Evolutionary conservation across 2,888 invertebrate genomes (phyloP).

Genomic region (Oxytorus armatus): DNA sequence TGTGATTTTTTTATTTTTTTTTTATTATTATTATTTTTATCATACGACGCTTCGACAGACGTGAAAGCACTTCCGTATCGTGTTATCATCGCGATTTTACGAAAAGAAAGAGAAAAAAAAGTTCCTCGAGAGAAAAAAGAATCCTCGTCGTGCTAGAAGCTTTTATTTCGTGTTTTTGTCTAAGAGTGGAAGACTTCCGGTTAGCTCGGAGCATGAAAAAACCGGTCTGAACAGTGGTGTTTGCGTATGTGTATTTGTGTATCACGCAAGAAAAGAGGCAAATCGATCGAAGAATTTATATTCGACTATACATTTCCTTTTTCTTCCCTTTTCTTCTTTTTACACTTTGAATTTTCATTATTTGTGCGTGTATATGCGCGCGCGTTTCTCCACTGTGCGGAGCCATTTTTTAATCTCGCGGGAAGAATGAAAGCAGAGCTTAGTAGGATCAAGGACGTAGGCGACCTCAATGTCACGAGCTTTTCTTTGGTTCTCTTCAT

Average conservation of each 20-base stretch:
- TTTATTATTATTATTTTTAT: background rate
- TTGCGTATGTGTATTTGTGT: background rate
- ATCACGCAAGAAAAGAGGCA: background rate
- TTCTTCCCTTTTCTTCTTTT: slow-evolving; percentile 21
- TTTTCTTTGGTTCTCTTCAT: slow-evolving; percentile 39
- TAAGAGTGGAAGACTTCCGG: slow-evolving; percentile 69
- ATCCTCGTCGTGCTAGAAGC: slow-evolving; percentile 23
- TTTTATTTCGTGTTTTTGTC: slow-evolving; percentile 13
- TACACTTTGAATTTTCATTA: slow-evolving; percentile 35
- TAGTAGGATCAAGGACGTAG: slow-evolving; percentile 71
- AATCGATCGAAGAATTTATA: slow-evolving; percentile 35
- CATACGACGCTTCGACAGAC: slow-evolving; percentile 14
- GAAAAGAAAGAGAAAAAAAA: background rate
- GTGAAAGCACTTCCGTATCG: slow-evolving; percentile 21
- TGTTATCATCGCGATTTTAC: background rate
- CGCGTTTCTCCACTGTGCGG: slow-evolving; percentile 55
- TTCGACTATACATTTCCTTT: slow-evolving; percentile 19
- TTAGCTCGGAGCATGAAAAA: slow-evolving; percentile 26
- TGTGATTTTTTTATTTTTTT: slow-evolving; percentile 27
- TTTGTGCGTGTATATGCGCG: slow-evolving; percentile 62
- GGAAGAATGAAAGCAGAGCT: slow-evolving; percentile 68
- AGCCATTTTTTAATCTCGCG: slow-evolving; percentile 73
- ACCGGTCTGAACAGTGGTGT: slow-evolving; percentile 8
- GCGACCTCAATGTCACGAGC: slow-evolving; percentile 47
- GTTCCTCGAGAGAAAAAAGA: background rate